Evolutionary conservation across 2,113 vertebrate genomes (phyloP), one percentile per base, ranked within the genome.

Genomic region (Sphyrna mokarran): DNA sequence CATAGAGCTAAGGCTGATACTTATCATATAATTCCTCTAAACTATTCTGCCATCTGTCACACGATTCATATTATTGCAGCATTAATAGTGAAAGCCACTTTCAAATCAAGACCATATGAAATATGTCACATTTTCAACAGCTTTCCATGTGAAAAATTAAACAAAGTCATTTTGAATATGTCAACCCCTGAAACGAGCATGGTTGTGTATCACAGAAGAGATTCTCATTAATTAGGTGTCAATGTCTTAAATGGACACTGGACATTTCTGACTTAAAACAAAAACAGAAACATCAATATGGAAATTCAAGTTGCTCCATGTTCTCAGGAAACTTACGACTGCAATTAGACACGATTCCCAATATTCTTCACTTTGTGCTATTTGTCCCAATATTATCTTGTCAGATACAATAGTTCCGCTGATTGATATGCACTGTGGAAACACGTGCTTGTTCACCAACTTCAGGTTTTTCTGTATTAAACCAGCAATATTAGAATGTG

Each of bases 351-450:
- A 98, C 0, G 97, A 97, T 7, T 97, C 96, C 98, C 98, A 98
- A 96, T 98, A 98, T 7, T 98, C 97, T 8, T 96, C 94, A 78
- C 97, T 96, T 95, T 63, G 86, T 0, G 97, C 96, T 97, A 99
- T 96, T 89, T 97, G 97, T 95, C 91, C 96, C 29, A 97, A 95
- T 87, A 97, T 95, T 94, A 86, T 90, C 0, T 95, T 95, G 8
- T 98, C 98, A 29, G 96, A 96, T 66, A 97, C 97, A 68, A 99
- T 96, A 58, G 95, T 96, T 14, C 98, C 97, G 94, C 98, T 33
- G 96, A 97, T 0, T 2, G 96, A 97, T 40, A 98, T 95, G 33
- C 97, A 97, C 0, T 85, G 91, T 0, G 97, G 96, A 1, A 99
- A 97, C 0, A 97, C 96, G 0, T 96, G 95, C 90, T 33, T 96